Percentiles rank a stretch among this genome's conserved stretches.
Evolutionary conservation across 2,113 vertebrate species (phyloP).

Genomic region (Smithornis capensis): DNA sequence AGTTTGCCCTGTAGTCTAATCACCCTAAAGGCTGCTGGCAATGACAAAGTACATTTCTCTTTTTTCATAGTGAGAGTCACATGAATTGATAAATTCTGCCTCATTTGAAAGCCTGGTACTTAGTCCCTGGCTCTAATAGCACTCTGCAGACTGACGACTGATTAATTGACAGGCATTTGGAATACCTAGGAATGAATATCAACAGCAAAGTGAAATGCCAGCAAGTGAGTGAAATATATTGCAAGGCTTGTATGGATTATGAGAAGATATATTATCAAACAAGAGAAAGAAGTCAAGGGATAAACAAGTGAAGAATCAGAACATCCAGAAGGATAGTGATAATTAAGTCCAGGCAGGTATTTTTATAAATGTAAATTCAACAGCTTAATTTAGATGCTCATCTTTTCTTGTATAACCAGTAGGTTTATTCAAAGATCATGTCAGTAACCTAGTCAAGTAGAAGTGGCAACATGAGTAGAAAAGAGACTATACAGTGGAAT

Average conservation of each 20-base stretch:
- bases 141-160: not conserved
- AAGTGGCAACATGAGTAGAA: not conserved
- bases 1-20: not conserved
- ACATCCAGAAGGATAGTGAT: not conserved
- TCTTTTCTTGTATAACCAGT: not conserved
- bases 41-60: not conserved
- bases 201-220: slow-evolving; percentile 26
- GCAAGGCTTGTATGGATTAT: not conserved
- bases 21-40: not conserved
- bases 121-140: not conserved
- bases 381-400: not conserved
- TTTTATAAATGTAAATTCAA: not conserved
- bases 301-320: not conserved
- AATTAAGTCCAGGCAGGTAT: not conserved
- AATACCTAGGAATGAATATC: not conserved
- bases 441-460: not conserved
- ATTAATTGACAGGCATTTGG: slow-evolving; percentile 1
- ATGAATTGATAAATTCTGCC: not conserved
- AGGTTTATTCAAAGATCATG: not conserved
- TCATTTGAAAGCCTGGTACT: not conserved
- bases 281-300: not conserved
- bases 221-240: not conserved
- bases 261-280: not conserved
- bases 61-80: not conserved
- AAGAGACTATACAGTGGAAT: not conserved